Percentiles rank a stretch among this genome's conserved stretches.
Conservation (phyloP, 2,888 invertebrate genomes). For the Serripes groenlandicus region DNA sequence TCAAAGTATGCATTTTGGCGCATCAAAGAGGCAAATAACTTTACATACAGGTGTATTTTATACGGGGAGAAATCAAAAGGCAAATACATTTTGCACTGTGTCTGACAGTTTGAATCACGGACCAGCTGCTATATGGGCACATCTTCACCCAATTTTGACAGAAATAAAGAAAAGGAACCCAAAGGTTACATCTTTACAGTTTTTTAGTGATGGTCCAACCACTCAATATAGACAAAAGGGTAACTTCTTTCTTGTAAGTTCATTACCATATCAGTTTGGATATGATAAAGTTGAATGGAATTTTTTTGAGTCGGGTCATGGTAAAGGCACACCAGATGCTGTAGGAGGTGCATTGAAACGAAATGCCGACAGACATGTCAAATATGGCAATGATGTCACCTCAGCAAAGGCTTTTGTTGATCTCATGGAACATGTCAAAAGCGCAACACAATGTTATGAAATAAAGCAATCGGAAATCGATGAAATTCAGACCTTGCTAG, state of each 20-base stretch:
- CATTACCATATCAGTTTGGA: slow-evolving; percentile 36
- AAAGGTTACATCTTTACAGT: not conserved
- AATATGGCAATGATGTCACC: slow-evolving; percentile 55
- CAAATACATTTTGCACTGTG: not conserved
- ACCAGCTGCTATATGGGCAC: not conserved
- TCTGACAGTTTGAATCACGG: not conserved
- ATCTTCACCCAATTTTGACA: not conserved
- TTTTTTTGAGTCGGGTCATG: slow-evolving; percentile 83
- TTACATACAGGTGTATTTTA: not conserved
- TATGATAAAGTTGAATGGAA: slow-evolving; percentile 76
- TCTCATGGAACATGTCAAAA: too few species aligned
- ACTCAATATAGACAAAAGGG: not conserved
- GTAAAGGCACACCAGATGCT: slow-evolving; percentile 83
- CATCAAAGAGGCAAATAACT: not conserved
- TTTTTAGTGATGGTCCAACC: not conserved
- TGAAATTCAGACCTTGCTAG: too few species aligned
- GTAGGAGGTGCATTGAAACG: slow-evolving; percentile 81
- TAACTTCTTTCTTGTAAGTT: slow-evolving; percentile 32
- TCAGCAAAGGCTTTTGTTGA: too few species aligned
- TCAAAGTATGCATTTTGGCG: not conserved
- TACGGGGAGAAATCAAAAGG: not conserved
- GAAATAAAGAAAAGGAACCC: not conserved
- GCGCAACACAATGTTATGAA: too few species aligned
- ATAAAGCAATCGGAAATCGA: too few species aligned
- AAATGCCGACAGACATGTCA: slow-evolving; percentile 67